phyloP scores from a whole-genome alignment of 2,113 vertebrate genomes.

The Plecotus auritus region DNA sequence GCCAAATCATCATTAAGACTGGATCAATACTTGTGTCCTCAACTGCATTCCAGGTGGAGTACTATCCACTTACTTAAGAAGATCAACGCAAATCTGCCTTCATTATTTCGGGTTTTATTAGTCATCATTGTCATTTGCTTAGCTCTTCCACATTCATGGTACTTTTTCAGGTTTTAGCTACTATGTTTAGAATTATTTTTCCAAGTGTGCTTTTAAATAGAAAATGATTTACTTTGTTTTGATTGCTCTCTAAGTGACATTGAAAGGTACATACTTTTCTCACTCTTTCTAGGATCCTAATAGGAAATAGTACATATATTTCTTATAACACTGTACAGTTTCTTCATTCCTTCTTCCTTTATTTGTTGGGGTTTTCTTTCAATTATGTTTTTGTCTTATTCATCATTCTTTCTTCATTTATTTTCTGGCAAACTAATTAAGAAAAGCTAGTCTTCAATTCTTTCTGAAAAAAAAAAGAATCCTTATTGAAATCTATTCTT shows the following conservation, averaged over 20 bases:
- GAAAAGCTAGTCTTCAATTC: background rate
- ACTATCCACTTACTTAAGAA: constrained; percentile 31
- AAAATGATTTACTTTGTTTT: constrained; percentile 29
- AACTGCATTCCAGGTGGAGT: background rate
- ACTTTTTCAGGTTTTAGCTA: constrained; percentile 22
- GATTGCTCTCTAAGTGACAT: background rate
- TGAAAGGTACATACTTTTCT: background rate
- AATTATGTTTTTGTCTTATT: background rate
- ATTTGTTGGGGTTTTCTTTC: background rate
- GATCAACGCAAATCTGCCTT: background rate
- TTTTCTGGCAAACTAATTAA: background rate
- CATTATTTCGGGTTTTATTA: constrained; percentile 27
- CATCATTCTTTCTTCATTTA: background rate
- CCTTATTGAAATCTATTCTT: background rate
- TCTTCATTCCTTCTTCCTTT: background rate
- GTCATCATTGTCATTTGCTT: background rate
- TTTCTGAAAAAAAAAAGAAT: background rate
- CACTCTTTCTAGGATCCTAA: background rate
- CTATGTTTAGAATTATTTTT: constrained; percentile 2
- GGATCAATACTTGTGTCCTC: constrained; percentile 34
- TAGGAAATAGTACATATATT: background rate
- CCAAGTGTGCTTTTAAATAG: constrained; percentile 6
- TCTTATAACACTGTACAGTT: background rate
- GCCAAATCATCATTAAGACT: background rate
- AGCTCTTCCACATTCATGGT: background rate